A percentile compares a stretch with the other conserved stretches of the same genome.
phyloP scores from a whole-genome alignment of 2,888 invertebrate species.

The Phania funesta region DNA sequence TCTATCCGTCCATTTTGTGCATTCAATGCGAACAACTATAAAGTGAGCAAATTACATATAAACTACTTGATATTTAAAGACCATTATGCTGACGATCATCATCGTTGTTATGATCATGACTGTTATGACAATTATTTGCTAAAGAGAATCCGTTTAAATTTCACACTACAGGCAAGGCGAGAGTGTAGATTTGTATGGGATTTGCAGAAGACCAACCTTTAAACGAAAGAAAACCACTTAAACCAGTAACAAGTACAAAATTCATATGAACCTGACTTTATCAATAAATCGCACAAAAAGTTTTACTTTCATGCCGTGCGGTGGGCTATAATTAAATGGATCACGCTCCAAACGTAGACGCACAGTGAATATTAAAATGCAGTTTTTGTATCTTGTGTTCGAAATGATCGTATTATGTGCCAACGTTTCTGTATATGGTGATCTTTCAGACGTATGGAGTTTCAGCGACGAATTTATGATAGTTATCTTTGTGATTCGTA shows the following conservation, averaged over 20 bases:
- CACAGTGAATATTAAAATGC: constrained; percentile 51
- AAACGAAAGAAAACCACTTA: constrained; percentile 15
- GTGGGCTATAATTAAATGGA: constrained; percentile 26
- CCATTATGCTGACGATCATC: constrained; percentile 6
- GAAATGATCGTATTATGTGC: neutral
- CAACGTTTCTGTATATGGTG: too few species aligned
- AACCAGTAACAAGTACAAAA: constrained; percentile 20
- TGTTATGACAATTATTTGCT: constrained; percentile 10
- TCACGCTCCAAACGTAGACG: constrained; percentile 1
- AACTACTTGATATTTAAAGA: constrained; percentile 11
- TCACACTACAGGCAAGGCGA: neutral
- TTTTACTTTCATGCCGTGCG: neutral
- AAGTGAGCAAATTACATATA: constrained; percentile 20
- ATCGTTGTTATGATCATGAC: neutral
- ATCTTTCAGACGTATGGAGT: too few species aligned
- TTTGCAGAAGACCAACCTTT: constrained; percentile 16
- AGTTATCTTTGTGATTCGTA: too few species aligned
- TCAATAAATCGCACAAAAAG: constrained; percentile 6
- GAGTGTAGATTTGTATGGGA: neutral
- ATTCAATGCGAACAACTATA: constrained; percentile 41
- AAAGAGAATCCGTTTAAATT: constrained; percentile 14
- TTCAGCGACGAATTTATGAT: too few species aligned
- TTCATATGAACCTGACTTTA: constrained; percentile 41
- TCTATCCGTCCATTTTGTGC: constrained; percentile 16
- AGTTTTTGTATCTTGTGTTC: neutral